phyloP scores from a whole-genome alignment of 2,113 vertebrate genomes.

The Axis porcinus region DNA sequence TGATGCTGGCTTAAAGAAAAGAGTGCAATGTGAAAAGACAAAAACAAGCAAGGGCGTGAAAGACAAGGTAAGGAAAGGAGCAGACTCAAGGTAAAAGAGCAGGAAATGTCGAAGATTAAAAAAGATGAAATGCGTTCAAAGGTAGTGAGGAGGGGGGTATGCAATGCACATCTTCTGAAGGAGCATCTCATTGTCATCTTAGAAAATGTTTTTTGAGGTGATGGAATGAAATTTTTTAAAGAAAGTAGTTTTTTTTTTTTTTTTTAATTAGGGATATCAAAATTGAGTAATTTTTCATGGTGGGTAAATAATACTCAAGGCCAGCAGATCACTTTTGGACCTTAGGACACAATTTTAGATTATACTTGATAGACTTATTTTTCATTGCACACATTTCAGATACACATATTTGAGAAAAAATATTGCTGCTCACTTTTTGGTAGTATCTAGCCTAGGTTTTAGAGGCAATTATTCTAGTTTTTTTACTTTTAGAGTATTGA shows the following conservation, averaged over 20 bases:
- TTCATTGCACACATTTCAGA: background rate
- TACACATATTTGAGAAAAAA: constrained; percentile 3
- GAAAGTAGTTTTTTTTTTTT: background rate
- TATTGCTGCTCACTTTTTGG: background rate
- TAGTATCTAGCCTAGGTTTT: background rate
- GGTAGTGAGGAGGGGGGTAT: background rate
- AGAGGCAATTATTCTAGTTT: background rate
- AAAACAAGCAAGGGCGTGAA: constrained; percentile 61
- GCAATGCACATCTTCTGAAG: background rate
- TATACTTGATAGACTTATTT: constrained; percentile 31
- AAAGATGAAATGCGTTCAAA: background rate
- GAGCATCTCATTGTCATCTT: background rate
- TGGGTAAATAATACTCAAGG: background rate
- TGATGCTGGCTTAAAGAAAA: constrained; percentile 68
- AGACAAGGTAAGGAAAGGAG: constrained; percentile 65
- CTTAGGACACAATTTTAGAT: background rate
- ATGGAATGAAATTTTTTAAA: background rate
- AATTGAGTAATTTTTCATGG: background rate
- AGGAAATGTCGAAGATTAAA: constrained; percentile 10
- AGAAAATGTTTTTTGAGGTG: constrained; percentile 28
- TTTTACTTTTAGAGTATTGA: background rate
- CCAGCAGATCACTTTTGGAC: background rate
- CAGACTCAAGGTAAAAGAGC: constrained; percentile 70
- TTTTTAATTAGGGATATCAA: background rate
- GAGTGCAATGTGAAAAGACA: constrained; percentile 70